phyloP scores from a whole-genome alignment of 2,888 invertebrate genomes.

The Phyllotreta cruciferae region DNA sequence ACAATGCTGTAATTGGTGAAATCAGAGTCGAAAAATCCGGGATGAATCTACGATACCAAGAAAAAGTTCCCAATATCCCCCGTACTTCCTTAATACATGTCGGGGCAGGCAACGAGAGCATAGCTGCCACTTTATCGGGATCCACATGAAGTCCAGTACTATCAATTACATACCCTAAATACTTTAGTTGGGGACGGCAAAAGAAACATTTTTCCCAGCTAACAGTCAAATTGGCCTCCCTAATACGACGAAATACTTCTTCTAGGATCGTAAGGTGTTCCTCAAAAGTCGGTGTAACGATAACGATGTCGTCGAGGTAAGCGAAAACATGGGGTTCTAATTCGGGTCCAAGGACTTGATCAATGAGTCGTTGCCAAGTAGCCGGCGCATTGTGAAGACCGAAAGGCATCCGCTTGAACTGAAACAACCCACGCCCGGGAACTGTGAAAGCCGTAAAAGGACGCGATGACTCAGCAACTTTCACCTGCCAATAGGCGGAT shows the following conservation, averaged over 20 bases:
- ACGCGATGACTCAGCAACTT: constrained; percentile 5
- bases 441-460: constrained; percentile 14
- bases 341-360: constrained; percentile 41
- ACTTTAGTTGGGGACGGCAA: constrained; percentile 36
- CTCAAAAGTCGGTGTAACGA: constrained; percentile 37
- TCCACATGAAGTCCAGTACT: constrained; percentile 29
- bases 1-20: constrained; percentile 31
- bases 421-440: constrained; percentile 17
- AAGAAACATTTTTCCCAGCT: constrained; percentile 37
- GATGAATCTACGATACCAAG: constrained; percentile 43
- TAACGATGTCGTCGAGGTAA: constrained; percentile 47
- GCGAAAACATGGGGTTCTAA: constrained; percentile 42
- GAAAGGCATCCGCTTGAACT: constrained; percentile 37
- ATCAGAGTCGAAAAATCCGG: constrained; percentile 34
- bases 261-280: constrained; percentile 36
- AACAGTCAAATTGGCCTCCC: constrained; percentile 40
- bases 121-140: constrained; percentile 37
- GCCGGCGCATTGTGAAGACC: constrained; percentile 42
- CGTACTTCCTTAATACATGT: constrained; percentile 33
- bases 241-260: constrained; percentile 41
- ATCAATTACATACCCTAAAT: constrained; percentile 40
- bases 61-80: constrained; percentile 36
- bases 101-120: constrained; percentile 39
- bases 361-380: constrained; percentile 44
- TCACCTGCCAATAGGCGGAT: constrained; percentile 32